phyloP scores from a whole-genome alignment of 2,113 vertebrate species.

The Xenopus tropicalis region DNA sequence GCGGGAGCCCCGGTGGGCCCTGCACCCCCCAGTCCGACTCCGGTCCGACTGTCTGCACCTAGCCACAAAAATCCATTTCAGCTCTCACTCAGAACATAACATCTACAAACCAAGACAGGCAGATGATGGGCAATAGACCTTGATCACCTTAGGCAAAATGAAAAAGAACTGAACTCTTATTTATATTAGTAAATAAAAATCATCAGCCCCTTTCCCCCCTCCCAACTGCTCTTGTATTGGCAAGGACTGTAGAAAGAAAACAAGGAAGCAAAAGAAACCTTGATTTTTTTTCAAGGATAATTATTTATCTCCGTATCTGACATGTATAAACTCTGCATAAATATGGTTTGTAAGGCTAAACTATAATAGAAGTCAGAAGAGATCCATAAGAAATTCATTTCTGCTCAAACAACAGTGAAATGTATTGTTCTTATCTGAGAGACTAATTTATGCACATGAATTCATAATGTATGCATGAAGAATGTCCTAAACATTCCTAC shows the following conservation, averaged over 20 bases:
- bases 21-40: too few species aligned
- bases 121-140: too few species aligned
- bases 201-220: too few species aligned
- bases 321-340: accelerated
- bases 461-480: constrained; percentile 23
- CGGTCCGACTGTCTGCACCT: too few species aligned
- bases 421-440: not conserved
- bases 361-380: not conserved
- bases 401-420: not conserved
- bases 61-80: too few species aligned
- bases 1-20: too few species aligned
- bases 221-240: not conserved
- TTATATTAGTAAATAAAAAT: too few species aligned
- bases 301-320: not conserved
- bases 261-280: not conserved
- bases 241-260: not conserved
- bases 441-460: not conserved
- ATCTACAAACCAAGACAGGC: too few species aligned
- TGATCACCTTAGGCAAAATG: too few species aligned
- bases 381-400: not conserved
- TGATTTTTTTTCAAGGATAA: not conserved
- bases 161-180: too few species aligned
- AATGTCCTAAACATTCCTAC: constrained; percentile 12
- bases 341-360: not conserved
- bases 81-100: too few species aligned